Evolutionary conservation across 2,797 vertebrate genomes (phyloP), one percentile per base, ranked within the genome.

Genomic region (Pangasius macronema): DNA sequence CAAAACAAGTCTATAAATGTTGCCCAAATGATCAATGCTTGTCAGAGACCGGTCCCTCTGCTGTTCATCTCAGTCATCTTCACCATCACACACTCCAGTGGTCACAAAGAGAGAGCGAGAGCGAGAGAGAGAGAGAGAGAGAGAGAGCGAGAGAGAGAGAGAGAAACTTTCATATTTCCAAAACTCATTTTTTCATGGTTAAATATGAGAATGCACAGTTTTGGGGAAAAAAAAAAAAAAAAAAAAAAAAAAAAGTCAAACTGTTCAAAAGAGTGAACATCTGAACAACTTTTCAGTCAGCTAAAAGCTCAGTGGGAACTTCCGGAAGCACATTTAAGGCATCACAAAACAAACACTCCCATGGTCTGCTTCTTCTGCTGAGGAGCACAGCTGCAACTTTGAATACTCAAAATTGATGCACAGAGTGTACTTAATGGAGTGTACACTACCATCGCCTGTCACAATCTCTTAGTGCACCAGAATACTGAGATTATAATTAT

Each of bases 331-430:
- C 57, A 77, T 33, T 65, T 30, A 39, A 76, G 55, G 14, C 57
- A 65, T 36, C 42, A 67, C 30, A 82, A 57, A 72, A 82, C 68
- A 16, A 72, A 46, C 79, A 82, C 22, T 36, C 46, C 7, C 30
- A 82, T 46, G 59, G 81, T 65, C 27, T 61, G 55, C 55, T 30
- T 61, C 55, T 61, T 75, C 46, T 61, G 70, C 70, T 33, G 70
- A 49, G 18, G 27, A 51, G 61, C 63, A 82, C 86, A 82, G 86
- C n/a, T 70, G 51, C 39, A 33, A 59, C 65, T 72, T 24, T 68
- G 51, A 72, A 75, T 51, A 24, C 53, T 24, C 51, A 22, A 42
- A n/a, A 57, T 30, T 30, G 53, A 86, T 73, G 77, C n/a, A 83
- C 5, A 83, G n/a, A 63, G 55, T 75, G 65, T 70, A 67, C 46